Percentiles rank a stretch among this genome's conserved stretches.
phyloP scores from a whole-genome alignment of 2,113 vertebrate genomes.

The Xiphorhynchus elegans region DNA sequence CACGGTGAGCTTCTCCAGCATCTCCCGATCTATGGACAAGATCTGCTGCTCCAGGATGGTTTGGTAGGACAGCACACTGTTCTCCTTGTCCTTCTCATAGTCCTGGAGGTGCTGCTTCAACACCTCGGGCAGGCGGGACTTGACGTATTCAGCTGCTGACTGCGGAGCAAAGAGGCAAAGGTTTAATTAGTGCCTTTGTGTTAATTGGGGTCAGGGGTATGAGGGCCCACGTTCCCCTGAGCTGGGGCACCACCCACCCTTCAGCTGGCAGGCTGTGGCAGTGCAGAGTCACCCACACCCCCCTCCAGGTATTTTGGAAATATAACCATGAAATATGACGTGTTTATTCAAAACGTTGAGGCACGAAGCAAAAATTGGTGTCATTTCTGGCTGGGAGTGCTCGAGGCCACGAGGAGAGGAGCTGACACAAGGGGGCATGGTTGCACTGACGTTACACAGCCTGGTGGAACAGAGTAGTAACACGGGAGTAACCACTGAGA shows the following conservation, averaged over 20 bases:
- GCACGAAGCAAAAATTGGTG: not conserved
- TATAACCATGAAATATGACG: fast-evolving
- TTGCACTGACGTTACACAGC: not conserved
- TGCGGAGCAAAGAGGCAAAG: constrained; percentile 57
- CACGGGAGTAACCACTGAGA: not conserved
- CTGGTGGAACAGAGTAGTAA: not conserved
- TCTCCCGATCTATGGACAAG: constrained; percentile 88
- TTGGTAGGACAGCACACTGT: constrained; percentile 86
- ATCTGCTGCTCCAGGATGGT: constrained; percentile 96
- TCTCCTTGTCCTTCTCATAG: constrained; percentile 93
- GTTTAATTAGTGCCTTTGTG: not conserved
- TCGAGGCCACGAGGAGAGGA: not conserved
- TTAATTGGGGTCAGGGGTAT: not conserved
- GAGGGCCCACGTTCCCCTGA: fast-evolving
- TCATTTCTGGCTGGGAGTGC: not conserved
- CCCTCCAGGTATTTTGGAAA: not conserved
- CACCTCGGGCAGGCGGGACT: constrained; percentile 88
- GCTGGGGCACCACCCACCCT: not conserved
- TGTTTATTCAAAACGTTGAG: not conserved
- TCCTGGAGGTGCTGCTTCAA: constrained; percentile 92
- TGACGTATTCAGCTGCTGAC: constrained; percentile 95
- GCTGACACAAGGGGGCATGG: constrained; percentile 25
- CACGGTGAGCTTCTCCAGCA: constrained; percentile 91
- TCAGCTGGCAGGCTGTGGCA: not conserved
- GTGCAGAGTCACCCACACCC: not conserved